phyloP scores from a whole-genome alignment of 2,113 vertebrate genomes.

The Corythaeola cristata region DNA sequence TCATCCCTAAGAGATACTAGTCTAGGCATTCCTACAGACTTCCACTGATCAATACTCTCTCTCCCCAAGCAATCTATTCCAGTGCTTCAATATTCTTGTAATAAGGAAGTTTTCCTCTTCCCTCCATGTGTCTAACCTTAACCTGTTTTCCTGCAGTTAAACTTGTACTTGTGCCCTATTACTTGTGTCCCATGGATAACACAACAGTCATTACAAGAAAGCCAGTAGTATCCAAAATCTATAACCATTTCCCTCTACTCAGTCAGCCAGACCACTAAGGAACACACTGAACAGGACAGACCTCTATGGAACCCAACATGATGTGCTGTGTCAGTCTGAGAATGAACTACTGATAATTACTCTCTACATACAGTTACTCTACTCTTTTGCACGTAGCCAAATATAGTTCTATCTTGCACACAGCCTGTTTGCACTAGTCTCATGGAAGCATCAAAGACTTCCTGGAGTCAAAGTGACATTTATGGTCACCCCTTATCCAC shows the following conservation, averaged over 20 bases:
- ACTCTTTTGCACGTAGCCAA: neutral
- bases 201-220: neutral
- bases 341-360: neutral
- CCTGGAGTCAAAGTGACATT: neutral
- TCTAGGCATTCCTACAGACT: neutral
- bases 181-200: neutral
- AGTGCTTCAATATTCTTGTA: neutral
- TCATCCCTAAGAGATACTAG: neutral
- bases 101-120: neutral
- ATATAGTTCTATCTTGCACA: neutral
- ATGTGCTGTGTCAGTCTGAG: neutral
- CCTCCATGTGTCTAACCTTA: fast-evolving
- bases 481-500: neutral
- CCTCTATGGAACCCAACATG: neutral
- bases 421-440: neutral
- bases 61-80: neutral
- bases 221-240: neutral
- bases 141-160: neutral
- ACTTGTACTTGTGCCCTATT: neutral
- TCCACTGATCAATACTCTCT: neutral
- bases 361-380: neutral
- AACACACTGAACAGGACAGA: neutral
- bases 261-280: neutral
- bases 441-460: neutral
- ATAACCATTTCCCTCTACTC: neutral